Evolutionary conservation across 53 echinoderm and acorn worm genomes (phyloP).

Genomic region (Mesocentrotus franciscanus): DNA sequence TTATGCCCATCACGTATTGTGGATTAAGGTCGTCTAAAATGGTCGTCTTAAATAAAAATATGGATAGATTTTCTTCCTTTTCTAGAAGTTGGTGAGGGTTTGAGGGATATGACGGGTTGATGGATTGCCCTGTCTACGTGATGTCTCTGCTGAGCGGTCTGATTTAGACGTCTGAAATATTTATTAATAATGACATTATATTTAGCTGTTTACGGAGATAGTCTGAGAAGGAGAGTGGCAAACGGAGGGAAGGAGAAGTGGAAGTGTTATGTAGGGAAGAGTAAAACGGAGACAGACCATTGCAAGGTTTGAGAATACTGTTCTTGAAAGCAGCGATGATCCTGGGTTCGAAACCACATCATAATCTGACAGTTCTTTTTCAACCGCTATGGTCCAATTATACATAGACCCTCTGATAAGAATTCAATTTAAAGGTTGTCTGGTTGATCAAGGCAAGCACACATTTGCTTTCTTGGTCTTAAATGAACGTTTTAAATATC

Average conservation of each 20-base stretch:
- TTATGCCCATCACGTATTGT: not conserved
- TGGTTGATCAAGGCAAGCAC: no score
- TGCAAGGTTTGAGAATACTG: not conserved
- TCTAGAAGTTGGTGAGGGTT: not conserved
- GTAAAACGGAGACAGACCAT: not conserved
- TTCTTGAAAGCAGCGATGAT: not conserved
- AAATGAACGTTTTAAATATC: no score
- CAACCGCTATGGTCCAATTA: no score
- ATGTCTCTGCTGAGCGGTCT: not conserved
- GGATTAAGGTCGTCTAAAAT: conserved; percentile 30
- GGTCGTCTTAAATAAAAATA: not conserved
- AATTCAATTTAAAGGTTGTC: no score
- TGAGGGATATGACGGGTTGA: not conserved
- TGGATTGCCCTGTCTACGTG: not conserved
- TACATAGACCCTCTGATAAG: no score
- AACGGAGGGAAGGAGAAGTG: not conserved
- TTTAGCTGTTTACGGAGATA: not conserved
- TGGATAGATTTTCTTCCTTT: not conserved
- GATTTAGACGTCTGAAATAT: not conserved
- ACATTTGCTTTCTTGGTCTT: no score
- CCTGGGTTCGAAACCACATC: not conserved
- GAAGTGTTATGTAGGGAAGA: not conserved
- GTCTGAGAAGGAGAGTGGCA: not conserved
- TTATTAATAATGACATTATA: conserved; percentile 1
- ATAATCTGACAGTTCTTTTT: not conserved